Conservation (phyloP, 2,888 invertebrate species). For the Nematopogon swammerdamellus region DNA sequence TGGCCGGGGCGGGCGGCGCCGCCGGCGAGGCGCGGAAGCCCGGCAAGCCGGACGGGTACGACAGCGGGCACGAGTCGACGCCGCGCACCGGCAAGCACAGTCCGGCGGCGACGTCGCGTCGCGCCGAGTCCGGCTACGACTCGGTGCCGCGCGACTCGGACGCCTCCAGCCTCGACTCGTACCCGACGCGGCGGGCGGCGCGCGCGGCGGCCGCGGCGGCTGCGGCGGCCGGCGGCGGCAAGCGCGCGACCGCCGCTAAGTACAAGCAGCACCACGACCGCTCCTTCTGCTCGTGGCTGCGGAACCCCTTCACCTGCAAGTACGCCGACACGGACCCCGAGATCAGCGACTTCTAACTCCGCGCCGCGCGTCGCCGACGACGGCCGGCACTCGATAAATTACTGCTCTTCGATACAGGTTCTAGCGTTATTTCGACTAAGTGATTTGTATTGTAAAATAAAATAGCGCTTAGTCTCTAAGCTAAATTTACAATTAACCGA, state of each 20-base stretch:
- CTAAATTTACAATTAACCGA: slow-evolving; percentile 31
- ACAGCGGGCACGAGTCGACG: slow-evolving; percentile 81
- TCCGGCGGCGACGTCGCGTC: slow-evolving; percentile 71
- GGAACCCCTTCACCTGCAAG: slow-evolving; percentile 75
- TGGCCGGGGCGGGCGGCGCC: slow-evolving; percentile 13
- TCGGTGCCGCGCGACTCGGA: slow-evolving; percentile 87
- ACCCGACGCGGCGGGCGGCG: slow-evolving; percentile 46
- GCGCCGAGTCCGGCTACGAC: slow-evolving; percentile 89
- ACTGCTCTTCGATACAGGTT: not conserved
- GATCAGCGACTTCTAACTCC: slow-evolving; percentile 58
- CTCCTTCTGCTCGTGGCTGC: slow-evolving; percentile 71
- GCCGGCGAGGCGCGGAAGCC: slow-evolving; percentile 16
- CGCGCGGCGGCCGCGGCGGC: slow-evolving; percentile 42
- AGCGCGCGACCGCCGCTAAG: slow-evolving; percentile 57
- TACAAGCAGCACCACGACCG: slow-evolving; percentile 69
- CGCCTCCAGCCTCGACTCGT: slow-evolving; percentile 81
- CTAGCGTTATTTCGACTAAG: not conserved
- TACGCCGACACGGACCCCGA: slow-evolving; percentile 70
- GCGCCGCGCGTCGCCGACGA: too few species aligned
- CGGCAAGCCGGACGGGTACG: slow-evolving; percentile 70
- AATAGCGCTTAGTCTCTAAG: not conserved
- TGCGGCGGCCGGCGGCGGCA: slow-evolving; percentile 31
- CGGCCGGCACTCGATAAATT: not conserved
- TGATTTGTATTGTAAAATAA: not conserved
- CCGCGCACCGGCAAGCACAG: slow-evolving; percentile 80